Evolutionary conservation across 2,888 invertebrate genomes (phyloP), one percentile per base, ranked within the genome.

Genomic region (Cylloceria caligata): DNA sequence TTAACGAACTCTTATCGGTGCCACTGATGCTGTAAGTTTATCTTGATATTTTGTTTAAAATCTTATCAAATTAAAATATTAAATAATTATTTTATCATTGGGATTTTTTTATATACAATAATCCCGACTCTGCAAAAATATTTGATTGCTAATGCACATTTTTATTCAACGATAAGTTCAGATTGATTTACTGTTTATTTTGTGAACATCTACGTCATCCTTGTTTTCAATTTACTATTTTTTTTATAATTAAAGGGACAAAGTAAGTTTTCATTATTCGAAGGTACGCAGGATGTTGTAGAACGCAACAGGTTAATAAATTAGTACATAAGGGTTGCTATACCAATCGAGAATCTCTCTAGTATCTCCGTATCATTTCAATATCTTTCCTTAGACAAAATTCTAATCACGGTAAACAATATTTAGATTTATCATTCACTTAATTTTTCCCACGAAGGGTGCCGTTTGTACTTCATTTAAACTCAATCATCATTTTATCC

Each of bases 11-110:
- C 21, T 5, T 27, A n/a, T 52, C 21, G 27, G 36, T 39, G 55
- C 19, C 24, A 27, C 71, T 57, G 57, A 71, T 74, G 57, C 49
- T 74, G 80, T 80, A 34, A 80, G 80, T 73, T 60, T 11, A 34
- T 21, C 21, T 19, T 3, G n/a, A 36, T 16, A 62, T 19, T n/a
- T 36, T 64, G n/a, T 64, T 72, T 5, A 30, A 30, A 30, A 30
- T 30, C 5, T 30, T 71, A 19, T 16, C 3, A 42, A 42, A 42
- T 13, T 3, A 13, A 42, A 42, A 13, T 13, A 42, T 13, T 42
- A 1, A 42, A 39, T 39, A 11, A 39, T 11, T 39, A 11, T 11
- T 2, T 39, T 39, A 39, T 39, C 6, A 39, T 6, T 11, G 11
- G 9, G 7, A 39, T 5, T 13, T 42, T 42, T 42, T 11, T 42